Percentiles rank a stretch among this genome's conserved stretches.
These are phyloP conservation scores for Xenops minutus DNA, from an alignment of 2,797 vertebrate species.

Conservation along the genomic window DNA sequence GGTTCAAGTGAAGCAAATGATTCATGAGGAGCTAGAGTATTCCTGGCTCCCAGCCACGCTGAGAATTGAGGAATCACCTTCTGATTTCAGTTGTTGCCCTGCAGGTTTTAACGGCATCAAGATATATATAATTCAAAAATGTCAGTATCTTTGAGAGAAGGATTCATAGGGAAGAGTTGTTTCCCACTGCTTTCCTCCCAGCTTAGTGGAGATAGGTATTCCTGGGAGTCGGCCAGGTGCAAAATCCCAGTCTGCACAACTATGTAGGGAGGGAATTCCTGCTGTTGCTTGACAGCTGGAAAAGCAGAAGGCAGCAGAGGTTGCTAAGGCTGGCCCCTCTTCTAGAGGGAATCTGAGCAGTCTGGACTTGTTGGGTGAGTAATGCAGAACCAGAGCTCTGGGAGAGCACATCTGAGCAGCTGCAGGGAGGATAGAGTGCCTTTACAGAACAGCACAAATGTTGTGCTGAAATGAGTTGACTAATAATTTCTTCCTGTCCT, in stretches of 20 bases:
- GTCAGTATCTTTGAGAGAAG: background rate
- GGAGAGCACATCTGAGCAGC: background rate
- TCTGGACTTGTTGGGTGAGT: background rate
- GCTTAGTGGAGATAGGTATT: background rate
- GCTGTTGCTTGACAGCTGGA: background rate
- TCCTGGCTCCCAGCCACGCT: background rate
- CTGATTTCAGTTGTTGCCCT: background rate
- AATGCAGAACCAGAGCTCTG: background rate
- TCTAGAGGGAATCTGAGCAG: background rate
- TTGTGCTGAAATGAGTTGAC: slow-evolving; percentile 27
- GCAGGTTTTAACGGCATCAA: background rate
- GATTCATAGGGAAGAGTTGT: background rate
- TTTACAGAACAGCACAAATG: background rate
- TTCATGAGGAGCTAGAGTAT: background rate
- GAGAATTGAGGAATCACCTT: background rate
- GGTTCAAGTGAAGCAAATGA: background rate
- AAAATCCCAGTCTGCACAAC: background rate
- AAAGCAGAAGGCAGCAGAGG: background rate
- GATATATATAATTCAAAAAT: background rate
- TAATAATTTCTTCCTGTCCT: background rate
- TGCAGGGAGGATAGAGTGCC: background rate
- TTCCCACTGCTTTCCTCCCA: background rate
- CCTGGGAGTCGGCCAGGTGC: background rate
- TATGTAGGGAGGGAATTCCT: background rate
- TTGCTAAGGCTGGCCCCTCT: background rate